These are phyloP conservation scores for Perizoma affinitatum DNA, from an alignment of 2,888 invertebrate genomes.

Conservation along the genomic window DNA sequence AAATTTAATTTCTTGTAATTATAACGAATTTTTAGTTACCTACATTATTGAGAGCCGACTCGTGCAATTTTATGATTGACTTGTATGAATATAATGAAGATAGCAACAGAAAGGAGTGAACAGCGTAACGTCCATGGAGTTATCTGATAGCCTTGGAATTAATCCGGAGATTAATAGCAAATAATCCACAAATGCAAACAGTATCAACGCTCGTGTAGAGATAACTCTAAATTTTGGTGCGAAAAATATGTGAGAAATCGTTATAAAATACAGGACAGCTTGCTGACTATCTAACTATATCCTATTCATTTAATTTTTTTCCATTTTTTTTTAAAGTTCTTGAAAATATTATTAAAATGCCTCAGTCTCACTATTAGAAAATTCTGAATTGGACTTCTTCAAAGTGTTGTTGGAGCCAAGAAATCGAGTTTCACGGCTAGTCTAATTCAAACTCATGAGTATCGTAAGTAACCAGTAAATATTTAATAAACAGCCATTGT, in stretches of 20 bases:
- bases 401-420: not conserved
- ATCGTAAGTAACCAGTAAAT: conserved; percentile 53
- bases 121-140: conserved; percentile 9
- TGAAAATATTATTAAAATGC: too few relatives aligned
- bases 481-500: conserved; percentile 58
- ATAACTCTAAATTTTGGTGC: conserved; percentile 26
- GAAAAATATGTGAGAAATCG: conserved; percentile 1
- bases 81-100: not conserved
- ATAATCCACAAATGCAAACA: conserved; percentile 51
- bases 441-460: conserved; percentile 38
- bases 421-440: conserved; percentile 23
- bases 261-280: not conserved
- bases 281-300: too few relatives aligned
- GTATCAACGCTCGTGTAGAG: conserved; percentile 42
- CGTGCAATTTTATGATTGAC: not conserved
- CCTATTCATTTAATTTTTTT: too few relatives aligned
- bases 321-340: too few relatives aligned
- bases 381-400: conserved; percentile 1
- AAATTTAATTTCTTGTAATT: too few relatives aligned
- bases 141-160: conserved; percentile 46
- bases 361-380: not conserved
- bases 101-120: conserved; percentile 3
- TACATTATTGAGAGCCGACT: not conserved
- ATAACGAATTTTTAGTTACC: too few relatives aligned
- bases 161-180: conserved; percentile 49